Conservation (phyloP, 1,140 invertebrate genomes). For the Aphaenogaster ashmeadi region DNA sequence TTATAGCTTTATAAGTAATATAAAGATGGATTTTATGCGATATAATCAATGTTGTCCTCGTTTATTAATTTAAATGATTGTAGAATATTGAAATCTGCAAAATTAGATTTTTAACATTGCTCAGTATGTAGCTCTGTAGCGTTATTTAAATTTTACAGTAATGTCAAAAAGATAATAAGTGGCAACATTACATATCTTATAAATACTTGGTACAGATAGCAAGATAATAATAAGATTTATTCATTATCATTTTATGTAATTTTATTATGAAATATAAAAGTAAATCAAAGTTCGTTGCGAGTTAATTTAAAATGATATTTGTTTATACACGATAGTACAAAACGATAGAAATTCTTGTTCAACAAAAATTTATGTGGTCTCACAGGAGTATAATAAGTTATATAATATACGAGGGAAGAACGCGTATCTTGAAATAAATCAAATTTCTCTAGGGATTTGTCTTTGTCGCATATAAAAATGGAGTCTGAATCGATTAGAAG, state of each 20-base stretch:
- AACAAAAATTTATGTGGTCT: not conserved
- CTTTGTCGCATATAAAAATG: not conserved
- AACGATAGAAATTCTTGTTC: not conserved
- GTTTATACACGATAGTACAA: not conserved
- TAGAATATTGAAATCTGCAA: not conserved
- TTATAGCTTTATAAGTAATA: not conserved
- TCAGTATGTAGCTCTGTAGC: not conserved
- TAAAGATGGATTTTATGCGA: not conserved
- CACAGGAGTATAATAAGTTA: not conserved
- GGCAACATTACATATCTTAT: not conserved
- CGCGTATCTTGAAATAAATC: not conserved
- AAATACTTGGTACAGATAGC: not conserved
- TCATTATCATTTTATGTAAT: not conserved
- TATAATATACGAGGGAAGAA: not conserved
- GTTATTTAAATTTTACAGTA: not conserved
- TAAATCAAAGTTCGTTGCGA: not conserved
- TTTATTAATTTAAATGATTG: slow-evolving; percentile 1
- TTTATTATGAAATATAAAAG: not conserved
- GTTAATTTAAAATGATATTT: not conserved
- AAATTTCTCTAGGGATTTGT: slow-evolving; percentile 1
- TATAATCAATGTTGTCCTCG: not conserved
- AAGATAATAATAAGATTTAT: not conserved
- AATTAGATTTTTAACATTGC: not conserved
- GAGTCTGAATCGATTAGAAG: not conserved
- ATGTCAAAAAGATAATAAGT: not conserved